phyloP scores from a whole-genome alignment of 2,113 vertebrate genomes.

The Australoheros scitulus region DNA sequence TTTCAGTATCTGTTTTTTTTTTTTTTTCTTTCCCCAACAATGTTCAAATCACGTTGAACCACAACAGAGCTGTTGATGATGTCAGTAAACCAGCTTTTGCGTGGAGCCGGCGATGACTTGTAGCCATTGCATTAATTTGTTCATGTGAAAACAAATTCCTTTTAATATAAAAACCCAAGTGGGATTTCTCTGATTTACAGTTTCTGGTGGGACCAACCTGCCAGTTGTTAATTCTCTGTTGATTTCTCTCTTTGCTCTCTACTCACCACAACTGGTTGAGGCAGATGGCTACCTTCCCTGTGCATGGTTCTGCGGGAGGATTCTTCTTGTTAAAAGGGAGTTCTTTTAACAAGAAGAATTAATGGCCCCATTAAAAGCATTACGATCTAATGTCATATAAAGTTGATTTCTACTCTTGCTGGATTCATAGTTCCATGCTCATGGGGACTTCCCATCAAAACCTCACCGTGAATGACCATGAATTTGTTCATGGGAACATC shows the following conservation, averaged over 20 bases:
- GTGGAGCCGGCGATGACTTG: conserved; percentile 4
- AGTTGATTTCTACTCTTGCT: conserved; percentile 7
- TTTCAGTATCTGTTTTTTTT: background rate
- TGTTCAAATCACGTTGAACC: conserved; percentile 20
- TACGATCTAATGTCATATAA: conserved; percentile 8
- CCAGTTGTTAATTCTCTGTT: background rate
- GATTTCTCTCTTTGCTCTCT: background rate
- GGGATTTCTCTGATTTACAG: conserved; percentile 2
- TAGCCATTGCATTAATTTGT: background rate
- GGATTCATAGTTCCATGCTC: background rate
- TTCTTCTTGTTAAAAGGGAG: background rate
- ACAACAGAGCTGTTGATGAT: background rate
- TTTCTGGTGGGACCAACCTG: background rate
- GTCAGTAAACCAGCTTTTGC: background rate
- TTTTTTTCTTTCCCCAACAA: background rate
- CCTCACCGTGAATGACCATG: background rate
- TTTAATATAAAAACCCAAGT: background rate
- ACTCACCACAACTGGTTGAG: background rate
- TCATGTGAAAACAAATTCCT: conserved; percentile 4
- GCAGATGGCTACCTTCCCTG: background rate
- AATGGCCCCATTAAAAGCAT: background rate
- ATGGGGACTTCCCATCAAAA: background rate
- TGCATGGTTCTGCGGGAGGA: background rate
- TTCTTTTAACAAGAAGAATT: too few relatives aligned
- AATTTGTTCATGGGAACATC: conserved; percentile 11